Percentiles rank a stretch among this genome's conserved stretches.
Evolutionary conservation across 2,888 invertebrate genomes (phyloP).

Genomic region (Micoletzkya japonica): DNA sequence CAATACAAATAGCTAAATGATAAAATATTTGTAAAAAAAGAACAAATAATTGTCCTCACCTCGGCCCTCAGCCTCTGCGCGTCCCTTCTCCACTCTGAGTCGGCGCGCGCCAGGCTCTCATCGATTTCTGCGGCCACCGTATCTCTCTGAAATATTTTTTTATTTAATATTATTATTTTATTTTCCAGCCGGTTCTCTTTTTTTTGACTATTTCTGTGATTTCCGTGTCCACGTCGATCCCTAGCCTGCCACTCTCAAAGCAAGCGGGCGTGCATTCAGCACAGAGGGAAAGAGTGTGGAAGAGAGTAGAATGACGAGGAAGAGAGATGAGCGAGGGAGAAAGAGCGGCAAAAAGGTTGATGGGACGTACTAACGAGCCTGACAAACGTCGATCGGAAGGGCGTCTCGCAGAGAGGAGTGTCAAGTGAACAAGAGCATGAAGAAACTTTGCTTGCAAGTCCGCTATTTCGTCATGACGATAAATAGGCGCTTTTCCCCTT

Average conservation of each 20-base stretch:
- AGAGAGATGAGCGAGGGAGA: too few relatives aligned
- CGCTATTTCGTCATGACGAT: too few relatives aligned
- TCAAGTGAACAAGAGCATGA: too few relatives aligned
- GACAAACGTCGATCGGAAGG: too few relatives aligned
- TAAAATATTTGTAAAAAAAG: not conserved
- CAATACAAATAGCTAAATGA: not conserved
- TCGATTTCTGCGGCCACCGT: slow-evolving; percentile 46
- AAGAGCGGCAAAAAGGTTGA: too few relatives aligned
- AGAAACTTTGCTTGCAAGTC: too few relatives aligned
- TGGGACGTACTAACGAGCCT: too few relatives aligned
- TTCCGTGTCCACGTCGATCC: not conserved
- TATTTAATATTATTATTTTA: not conserved
- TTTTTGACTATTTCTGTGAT: not conserved
- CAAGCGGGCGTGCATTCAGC: not conserved
- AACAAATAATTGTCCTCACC: slow-evolving; percentile 1
- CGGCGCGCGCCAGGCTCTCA: slow-evolving; percentile 43
- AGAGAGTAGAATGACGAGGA: too few relatives aligned
- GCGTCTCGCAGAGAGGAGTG: too few relatives aligned
- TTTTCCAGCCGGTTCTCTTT: not conserved
- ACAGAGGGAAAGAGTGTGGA: not conserved
- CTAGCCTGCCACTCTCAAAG: not conserved
- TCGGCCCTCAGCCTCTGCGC: slow-evolving; percentile 45
- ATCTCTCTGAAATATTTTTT: slow-evolving; percentile 39
- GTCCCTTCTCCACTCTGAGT: slow-evolving; percentile 50
- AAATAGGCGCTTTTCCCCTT: too few relatives aligned